A percentile compares a stretch with the other conserved stretches of the same genome.
Evolutionary conservation across 2,797 vertebrate genomes (phyloP).

Genomic region (Rhadinocentrus ornatus): DNA sequence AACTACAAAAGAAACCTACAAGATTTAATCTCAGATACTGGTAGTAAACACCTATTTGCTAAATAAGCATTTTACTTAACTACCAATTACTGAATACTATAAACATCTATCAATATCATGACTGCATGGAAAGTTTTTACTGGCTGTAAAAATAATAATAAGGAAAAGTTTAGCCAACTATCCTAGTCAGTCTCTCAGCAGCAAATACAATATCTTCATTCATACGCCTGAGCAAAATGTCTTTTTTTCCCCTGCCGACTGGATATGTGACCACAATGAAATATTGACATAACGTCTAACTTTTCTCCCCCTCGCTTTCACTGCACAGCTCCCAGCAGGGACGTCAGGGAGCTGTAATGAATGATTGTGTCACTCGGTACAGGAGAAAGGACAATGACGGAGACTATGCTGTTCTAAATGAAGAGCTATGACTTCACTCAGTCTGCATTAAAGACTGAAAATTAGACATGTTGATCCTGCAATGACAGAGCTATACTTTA

Average conservation of each 20-base stretch:
- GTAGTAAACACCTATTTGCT: constrained; percentile 10
- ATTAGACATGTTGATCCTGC: neutral
- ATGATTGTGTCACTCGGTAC: neutral
- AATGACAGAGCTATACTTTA: neutral
- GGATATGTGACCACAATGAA: constrained; percentile 37
- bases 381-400: constrained; percentile 4
- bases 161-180: constrained; percentile 2
- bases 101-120: neutral
- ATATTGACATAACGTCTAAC: constrained; percentile 23
- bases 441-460: neutral
- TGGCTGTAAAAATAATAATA: neutral
- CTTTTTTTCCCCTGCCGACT: constrained; percentile 32
- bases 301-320: constrained; percentile 6
- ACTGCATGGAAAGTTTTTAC: constrained; percentile 17
- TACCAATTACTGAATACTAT: constrained; percentile 6
- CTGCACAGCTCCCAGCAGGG: constrained; percentile 6
- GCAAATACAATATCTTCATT: constrained; percentile 43
- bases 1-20: neutral
- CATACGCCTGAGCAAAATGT: constrained; percentile 34
- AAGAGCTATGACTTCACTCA: neutral
- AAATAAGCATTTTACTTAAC: constrained; percentile 6
- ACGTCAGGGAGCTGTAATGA: constrained; percentile 21
- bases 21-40: no score
- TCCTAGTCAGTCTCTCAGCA: constrained; percentile 23
- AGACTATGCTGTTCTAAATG: neutral